Percentiles rank a stretch among this genome's conserved stretches.
Conservation (phyloP, 2,888 invertebrate genomes). For the Scaptomyza cyrtandrae region DNA sequence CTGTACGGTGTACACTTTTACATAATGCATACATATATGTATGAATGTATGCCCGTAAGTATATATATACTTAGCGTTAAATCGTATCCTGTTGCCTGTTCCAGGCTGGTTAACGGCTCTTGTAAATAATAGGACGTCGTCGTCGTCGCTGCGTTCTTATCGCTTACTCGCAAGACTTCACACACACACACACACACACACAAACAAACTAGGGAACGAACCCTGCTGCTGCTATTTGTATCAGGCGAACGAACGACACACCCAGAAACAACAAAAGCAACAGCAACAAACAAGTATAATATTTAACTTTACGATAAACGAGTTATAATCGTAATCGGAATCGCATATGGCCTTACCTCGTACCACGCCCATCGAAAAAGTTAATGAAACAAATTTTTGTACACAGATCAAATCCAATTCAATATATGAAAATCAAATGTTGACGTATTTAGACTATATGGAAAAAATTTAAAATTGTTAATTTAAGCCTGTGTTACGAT, state of each 20-base stretch:
- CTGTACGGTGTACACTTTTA: no score
- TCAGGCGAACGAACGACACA: constrained; percentile 10
- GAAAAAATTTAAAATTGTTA: no score
- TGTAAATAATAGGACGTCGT: constrained; percentile 31
- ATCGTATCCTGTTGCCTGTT: constrained; percentile 10
- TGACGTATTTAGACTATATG: no score
- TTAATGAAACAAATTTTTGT: background rate
- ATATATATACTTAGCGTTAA: no score
- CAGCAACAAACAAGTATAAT: background rate
- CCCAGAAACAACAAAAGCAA: background rate
- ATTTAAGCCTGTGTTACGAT: no score
- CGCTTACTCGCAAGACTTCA: constrained; percentile 70
- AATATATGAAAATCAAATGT: no score
- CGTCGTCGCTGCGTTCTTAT: constrained; percentile 49
- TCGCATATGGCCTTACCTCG: background rate
- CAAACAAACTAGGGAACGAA: background rate
- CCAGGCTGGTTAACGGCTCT: background rate
- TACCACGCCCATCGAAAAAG: background rate
- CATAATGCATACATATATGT: no score
- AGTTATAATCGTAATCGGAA: background rate
- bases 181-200: constrained; percentile 19
- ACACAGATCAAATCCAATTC: background rate
- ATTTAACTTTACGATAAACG: background rate
- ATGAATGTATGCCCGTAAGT: no score
- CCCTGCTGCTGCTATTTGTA: constrained; percentile 7